Evolutionary conservation across 2,888 invertebrate species (phyloP).

Genomic region (Esperia sulphurella): DNA sequence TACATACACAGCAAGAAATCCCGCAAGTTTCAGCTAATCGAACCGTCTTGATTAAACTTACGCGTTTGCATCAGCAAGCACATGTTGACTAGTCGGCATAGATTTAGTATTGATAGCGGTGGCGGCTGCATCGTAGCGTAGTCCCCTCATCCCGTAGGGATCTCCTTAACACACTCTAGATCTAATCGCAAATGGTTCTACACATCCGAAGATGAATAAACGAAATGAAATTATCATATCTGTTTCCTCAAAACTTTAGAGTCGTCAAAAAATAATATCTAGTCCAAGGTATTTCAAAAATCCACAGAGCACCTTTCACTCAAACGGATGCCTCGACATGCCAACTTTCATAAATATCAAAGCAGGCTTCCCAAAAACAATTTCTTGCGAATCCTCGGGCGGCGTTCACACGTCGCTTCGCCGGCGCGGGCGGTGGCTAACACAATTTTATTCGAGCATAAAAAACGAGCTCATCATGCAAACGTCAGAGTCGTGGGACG

Average conservation of each 20-base stretch:
- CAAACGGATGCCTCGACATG: slow-evolving; percentile 56
- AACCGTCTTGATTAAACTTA: slow-evolving; percentile 47
- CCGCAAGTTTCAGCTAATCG: slow-evolving; percentile 39
- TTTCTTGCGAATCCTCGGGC: slow-evolving; percentile 58
- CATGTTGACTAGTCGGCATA: slow-evolving; percentile 44
- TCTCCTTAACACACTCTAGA: no score
- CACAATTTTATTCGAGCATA: slow-evolving; percentile 78
- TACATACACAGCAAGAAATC: slow-evolving; percentile 11
- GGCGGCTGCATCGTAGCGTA: neutral
- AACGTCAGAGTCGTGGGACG: slow-evolving; percentile 74
- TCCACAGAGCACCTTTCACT: slow-evolving; percentile 56
- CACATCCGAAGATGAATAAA: no score
- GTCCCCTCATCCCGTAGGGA: neutral
- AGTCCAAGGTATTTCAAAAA: slow-evolving; percentile 41
- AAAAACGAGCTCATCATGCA: slow-evolving; percentile 79
- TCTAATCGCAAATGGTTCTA: no score
- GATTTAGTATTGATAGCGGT: slow-evolving; percentile 63
- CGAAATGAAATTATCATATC: no score
- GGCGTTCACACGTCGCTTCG: slow-evolving; percentile 66
- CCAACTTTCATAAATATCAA: slow-evolving; percentile 75
- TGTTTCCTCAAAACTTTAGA: no score
- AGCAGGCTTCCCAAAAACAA: slow-evolving; percentile 69
- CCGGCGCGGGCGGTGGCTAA: slow-evolving; percentile 60
- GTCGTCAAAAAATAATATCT: neutral
- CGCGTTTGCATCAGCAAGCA: slow-evolving; percentile 42